phyloP scores from a whole-genome alignment of 2,797 vertebrate species.

The Darevskia mixta region DNA sequence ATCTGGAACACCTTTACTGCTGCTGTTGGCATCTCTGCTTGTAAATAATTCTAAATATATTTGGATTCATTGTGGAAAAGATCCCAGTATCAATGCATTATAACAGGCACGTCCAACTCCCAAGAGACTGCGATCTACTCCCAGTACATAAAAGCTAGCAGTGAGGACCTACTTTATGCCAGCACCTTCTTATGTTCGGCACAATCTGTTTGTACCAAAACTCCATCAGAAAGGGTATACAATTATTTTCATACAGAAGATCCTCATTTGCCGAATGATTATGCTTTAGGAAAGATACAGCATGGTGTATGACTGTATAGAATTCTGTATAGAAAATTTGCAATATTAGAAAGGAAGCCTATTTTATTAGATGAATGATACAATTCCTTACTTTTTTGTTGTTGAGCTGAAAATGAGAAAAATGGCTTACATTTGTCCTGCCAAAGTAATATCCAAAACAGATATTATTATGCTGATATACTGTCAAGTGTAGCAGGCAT shows the following conservation, averaged over 20 bases:
- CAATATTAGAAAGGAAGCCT: too few species aligned
- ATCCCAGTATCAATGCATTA: background rate
- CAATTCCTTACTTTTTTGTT: background rate
- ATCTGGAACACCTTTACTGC: background rate
- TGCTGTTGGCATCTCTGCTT: background rate
- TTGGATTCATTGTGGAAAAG: background rate
- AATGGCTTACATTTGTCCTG: background rate
- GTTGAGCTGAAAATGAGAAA: rapidly evolving
- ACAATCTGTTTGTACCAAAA: background rate
- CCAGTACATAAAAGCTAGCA: too few species aligned
- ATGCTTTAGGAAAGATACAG: background rate
- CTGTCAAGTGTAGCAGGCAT: conserved; percentile 42
- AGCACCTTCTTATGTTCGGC: too few species aligned
- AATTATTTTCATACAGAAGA: background rate
- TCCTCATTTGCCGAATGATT: background rate
- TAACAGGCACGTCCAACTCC: background rate
- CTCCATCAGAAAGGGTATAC: background rate
- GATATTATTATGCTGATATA: conserved; percentile 48
- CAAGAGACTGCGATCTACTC: too few species aligned
- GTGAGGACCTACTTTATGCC: background rate
- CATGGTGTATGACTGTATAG: background rate
- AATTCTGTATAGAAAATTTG: too few species aligned
- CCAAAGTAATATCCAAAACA: conserved; percentile 10
- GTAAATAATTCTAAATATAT: background rate
- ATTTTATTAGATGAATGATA: background rate